Base-by-base conservation (phyloP, 2,888 invertebrate genomes). In the Lithophane semibrunnea region DNA sequence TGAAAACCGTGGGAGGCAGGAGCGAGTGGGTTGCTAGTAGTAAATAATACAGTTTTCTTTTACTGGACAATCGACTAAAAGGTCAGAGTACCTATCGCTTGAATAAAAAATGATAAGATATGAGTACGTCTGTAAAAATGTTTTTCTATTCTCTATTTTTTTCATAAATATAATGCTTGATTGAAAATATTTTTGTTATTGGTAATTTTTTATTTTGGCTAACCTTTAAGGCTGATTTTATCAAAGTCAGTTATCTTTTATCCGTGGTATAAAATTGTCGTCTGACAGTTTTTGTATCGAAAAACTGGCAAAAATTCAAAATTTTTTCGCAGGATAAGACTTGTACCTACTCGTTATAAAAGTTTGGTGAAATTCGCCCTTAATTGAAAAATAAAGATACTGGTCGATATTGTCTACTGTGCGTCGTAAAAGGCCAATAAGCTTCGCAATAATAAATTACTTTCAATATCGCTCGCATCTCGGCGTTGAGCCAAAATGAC, bases 21-120 rank as follows among this genome's bases (percentile, higher is more conserved):
- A 37, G 5, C 37, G 37, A 37, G 5, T 4, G 37, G 5, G 37
- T 37, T 4, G 37, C 37, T 37, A 37, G 37, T 49, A 16, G 18
- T 49, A 49, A 16, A 52, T 18, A 52, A 18, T 3, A 58, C 13
- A 21, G 42, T 54, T 66, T 54, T 67, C 18, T 69, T 63, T 67
- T n/a, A 52, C 21, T 18, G 47, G 16, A 65, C 67, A 56, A 66
- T 49, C 21, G 29, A 21, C 29, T n/a, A 16, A 61, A 72, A 81
- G 81, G 72, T 78, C 73, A 56, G 2, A 21, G 37, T 65, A 37
- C 37, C 37, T 37, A 65, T 29, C 5, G 42, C 44, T 66, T 81
- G 24, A 68, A 83, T 78, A 78, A 78, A 65, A 78, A 52, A 78
- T 56, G 60, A 65, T 37, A 37, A 37, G n/a, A 49, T 44, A 73